These are phyloP conservation scores for Lanius ludovicianus DNA, from an alignment of 2,113 vertebrate genomes.

Conservation along the genomic window DNA sequence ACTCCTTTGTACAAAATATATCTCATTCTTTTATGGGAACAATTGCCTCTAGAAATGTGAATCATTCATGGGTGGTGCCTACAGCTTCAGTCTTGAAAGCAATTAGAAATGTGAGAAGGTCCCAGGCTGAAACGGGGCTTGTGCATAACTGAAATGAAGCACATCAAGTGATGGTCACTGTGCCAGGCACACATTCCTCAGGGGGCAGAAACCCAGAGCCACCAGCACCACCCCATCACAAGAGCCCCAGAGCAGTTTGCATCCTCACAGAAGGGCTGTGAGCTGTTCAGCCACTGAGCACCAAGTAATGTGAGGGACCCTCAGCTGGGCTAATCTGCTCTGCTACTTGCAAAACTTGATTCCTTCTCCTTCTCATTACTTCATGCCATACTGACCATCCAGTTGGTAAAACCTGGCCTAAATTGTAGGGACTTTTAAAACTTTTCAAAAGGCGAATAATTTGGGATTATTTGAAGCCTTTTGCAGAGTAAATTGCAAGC, in stretches of 20 bases:
- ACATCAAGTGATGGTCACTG: fast-evolving
- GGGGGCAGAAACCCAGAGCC: neutral
- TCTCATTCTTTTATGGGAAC: constrained; percentile 20
- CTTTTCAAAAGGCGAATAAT: neutral
- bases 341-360: neutral
- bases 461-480: neutral
- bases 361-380: neutral
- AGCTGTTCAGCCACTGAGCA: neutral
- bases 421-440: neutral
- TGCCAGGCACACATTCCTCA: neutral
- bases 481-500: neutral
- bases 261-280: neutral
- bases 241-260: neutral
- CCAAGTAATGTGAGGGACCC: too few relatives aligned
- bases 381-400: neutral
- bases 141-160: neutral
- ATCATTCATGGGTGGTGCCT: constrained; percentile 22
- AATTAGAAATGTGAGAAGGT: neutral
- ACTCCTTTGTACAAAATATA: neutral
- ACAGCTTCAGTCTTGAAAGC: neutral
- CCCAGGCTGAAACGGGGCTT: neutral
- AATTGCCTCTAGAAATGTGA: constrained; percentile 20
- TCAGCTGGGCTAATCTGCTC: neutral
- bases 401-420: neutral
- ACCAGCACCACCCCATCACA: neutral